Evolutionary conservation across 1,140 invertebrate genomes (phyloP).

Genomic region (Lasaia peninsularis): DNA sequence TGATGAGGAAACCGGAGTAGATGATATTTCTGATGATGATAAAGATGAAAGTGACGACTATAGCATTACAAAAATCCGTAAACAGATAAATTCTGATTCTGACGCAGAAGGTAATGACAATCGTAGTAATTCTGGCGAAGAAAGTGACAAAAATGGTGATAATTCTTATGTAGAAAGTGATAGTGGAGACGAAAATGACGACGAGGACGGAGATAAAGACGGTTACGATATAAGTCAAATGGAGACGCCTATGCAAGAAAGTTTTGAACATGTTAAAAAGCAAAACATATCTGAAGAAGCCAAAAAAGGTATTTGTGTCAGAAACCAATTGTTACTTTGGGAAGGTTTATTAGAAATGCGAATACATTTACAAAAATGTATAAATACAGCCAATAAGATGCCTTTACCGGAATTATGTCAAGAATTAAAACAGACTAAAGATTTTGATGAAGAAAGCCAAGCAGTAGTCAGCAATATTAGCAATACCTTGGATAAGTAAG

Average conservation of each 20-base stretch:
- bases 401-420: conserved; percentile 80
- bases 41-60: conserved; percentile 51
- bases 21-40: not conserved
- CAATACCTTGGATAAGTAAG: conserved; percentile 80
- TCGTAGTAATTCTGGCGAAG: conserved; percentile 27
- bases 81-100: conserved; percentile 33
- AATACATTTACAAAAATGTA: conserved; percentile 90
- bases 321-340: conserved; percentile 88
- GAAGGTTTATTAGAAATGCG: conserved; percentile 89
- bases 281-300: conserved; percentile 80
- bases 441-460: conserved; percentile 76
- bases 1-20: conserved; percentile 13
- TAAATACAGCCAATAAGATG: conserved; percentile 86
- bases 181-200: conserved; percentile 40
- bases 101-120: conserved; percentile 31
- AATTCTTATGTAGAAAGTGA: conserved; percentile 32
- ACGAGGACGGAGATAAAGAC: conserved; percentile 52
- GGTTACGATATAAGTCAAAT: conserved; percentile 71
- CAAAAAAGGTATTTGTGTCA: conserved; percentile 87
- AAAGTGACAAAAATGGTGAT: conserved; percentile 36
- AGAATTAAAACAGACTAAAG: conserved; percentile 66
- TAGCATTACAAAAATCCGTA: conserved; percentile 45
- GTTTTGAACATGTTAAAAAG: conserved; percentile 78
- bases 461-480: conserved; percentile 77
- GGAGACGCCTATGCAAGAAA: conserved; percentile 60